Base-by-base conservation (phyloP, 1,140 invertebrate species). In the Drosophila kikkawai region DNA sequence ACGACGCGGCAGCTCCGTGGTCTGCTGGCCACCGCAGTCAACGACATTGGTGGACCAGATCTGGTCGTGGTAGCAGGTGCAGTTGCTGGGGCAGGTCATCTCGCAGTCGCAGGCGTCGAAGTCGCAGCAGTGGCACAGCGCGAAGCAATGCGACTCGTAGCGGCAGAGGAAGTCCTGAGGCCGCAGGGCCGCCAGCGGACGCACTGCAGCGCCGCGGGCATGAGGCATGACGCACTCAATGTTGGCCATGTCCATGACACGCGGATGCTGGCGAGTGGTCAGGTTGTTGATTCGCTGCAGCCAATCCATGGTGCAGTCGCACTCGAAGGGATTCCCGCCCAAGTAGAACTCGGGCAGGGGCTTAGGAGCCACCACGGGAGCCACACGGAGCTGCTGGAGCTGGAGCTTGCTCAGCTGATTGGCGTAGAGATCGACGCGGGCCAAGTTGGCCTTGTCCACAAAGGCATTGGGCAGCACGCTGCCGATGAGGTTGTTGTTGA, bases 71-170 rank as follows among this genome's bases (percentile, higher is more conserved):
- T 98, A 98, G 91, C 97, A 99, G 67, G 96, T 96, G 93, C 97
- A 99, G 88, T 98, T 97, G 71, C 95, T 95, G 3, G 98, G 98
- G 86, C 97, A 99, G 5, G 96, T 98, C 97, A 98, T 98, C 93
- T 98, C 97, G 93, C 98, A 98, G 93, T 98, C 98, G 93, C 98
- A 99, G 51, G 97, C 97, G 91, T 98, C 97, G 91, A 98, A 98
- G 82, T 98, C 97, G 91, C 98, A 98, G 93, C 98, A 99, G 82
- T 98, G 97, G 91, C 98, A 99, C 50, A 98, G 93, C 17, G 97
- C 96, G 93, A 98, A 98, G 93, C 98, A 98, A 93, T 98, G 98
- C 39, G 97, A 97, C 80, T 97, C 96, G 93, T 99, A 99, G 59
- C 95, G 95, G 92, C 98, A 99, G 75, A 99, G 94, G 93, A 98